Percentiles rank a stretch among this genome's conserved stretches.
phyloP scores from a whole-genome alignment of 2,113 vertebrate genomes.

The Chlamydotis undulata region DNA sequence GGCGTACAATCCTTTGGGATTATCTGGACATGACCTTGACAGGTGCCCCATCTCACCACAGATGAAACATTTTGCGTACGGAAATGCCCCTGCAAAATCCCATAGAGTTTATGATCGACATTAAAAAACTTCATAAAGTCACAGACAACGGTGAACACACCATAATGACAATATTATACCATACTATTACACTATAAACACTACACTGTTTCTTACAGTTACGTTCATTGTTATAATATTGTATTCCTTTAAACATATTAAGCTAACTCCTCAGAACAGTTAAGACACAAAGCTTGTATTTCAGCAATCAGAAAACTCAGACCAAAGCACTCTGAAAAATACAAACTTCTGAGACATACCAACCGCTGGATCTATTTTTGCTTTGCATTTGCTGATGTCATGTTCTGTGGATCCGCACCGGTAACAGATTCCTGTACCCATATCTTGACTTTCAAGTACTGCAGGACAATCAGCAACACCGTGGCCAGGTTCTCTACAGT shows the following conservation, averaged over 20 bases:
- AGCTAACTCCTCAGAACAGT: background rate
- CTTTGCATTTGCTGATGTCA: slow-evolving; percentile 87
- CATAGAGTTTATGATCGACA: background rate
- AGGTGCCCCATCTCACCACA: slow-evolving; percentile 92
- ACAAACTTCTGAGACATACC: slow-evolving; percentile 72
- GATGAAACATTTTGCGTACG: slow-evolving; percentile 97
- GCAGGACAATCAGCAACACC: slow-evolving; percentile 92
- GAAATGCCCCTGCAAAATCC: slow-evolving; percentile 85
- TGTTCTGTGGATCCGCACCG: slow-evolving; percentile 96
- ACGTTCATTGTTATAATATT: background rate
- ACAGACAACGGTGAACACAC: background rate
- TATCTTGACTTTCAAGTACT: slow-evolving; percentile 85
- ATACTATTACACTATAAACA: background rate
- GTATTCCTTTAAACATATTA: background rate
- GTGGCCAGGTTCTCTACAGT: slow-evolving; percentile 93
- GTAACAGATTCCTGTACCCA: slow-evolving; percentile 92
- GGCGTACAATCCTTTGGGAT: slow-evolving; percentile 94
- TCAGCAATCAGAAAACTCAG: background rate
- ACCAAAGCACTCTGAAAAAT: background rate
- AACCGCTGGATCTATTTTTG: slow-evolving; percentile 89
- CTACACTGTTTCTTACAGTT: no score
- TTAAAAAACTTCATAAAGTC: background rate
- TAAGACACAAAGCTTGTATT: background rate
- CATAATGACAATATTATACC: background rate
- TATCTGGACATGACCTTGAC: slow-evolving; percentile 91